Evolutionary conservation across 2,888 invertebrate species (phyloP).

Genomic region (Subacronicta megacephala): DNA sequence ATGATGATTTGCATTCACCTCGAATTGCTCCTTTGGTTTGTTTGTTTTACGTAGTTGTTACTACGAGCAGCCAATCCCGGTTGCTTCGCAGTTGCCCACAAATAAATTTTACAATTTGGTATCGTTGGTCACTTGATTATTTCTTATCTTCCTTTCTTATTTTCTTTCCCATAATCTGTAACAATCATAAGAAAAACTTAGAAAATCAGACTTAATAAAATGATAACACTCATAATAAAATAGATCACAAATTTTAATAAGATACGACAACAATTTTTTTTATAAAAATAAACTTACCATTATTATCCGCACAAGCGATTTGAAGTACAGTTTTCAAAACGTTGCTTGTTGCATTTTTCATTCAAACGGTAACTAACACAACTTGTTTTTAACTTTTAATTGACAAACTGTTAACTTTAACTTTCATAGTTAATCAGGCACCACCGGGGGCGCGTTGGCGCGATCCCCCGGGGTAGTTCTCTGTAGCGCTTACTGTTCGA

Average conservation of each 20-base stretch:
- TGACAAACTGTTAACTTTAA: conserved; percentile 64
- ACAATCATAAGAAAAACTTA: conserved; percentile 27
- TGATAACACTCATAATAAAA: too few relatives aligned
- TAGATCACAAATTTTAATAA: too few relatives aligned
- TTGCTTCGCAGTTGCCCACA: conserved; percentile 9
- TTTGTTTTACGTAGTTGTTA: conserved; percentile 20
- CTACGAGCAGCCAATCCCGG: conserved; percentile 24
- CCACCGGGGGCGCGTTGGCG: conserved; percentile 72
- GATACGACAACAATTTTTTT: too few relatives aligned
- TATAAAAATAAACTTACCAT: conserved; percentile 55
- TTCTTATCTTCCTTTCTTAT: conserved; percentile 9
- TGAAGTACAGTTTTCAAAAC: conserved; percentile 35
- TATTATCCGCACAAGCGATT: conserved; percentile 42
- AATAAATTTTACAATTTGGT: conserved; percentile 15
- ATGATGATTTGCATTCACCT: conserved; percentile 62
- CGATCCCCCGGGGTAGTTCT: conserved; percentile 77
- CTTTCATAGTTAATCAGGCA: conserved; percentile 37
- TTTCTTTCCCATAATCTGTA: conserved; percentile 35
- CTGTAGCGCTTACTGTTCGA: conserved; percentile 72
- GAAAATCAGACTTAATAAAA: too few relatives aligned
- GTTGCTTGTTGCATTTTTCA: conserved; percentile 60
- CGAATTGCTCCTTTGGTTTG: conserved; percentile 50
- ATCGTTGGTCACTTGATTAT: conserved; percentile 11
- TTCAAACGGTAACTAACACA: conserved; percentile 67
- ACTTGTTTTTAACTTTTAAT: conserved; percentile 72